phyloP scores from a whole-genome alignment of 2,888 invertebrate species.

The Stramonita haemastoma region DNA sequence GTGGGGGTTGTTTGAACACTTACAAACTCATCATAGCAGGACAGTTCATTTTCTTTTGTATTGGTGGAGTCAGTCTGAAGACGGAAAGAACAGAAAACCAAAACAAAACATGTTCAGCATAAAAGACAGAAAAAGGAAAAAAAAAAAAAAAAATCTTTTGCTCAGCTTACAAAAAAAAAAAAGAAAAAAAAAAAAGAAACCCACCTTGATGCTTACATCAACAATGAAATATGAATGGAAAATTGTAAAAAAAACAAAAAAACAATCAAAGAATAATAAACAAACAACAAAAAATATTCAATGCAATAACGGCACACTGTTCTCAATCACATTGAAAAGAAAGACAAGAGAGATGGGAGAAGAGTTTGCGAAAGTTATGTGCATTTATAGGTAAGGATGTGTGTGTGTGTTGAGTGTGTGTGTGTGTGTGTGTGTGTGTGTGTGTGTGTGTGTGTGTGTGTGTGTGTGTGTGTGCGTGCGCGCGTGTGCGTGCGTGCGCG shows the following conservation, averaged over 20 bases:
- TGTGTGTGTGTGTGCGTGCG: not conserved
- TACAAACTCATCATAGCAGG: constrained; percentile 41
- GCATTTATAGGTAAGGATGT: not conserved
- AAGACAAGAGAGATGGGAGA: too few species aligned
- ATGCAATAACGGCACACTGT: too few species aligned
- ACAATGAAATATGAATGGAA: too few species aligned
- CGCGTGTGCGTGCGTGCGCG: not conserved
- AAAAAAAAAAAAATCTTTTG: not conserved
- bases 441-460: constrained; percentile 1
- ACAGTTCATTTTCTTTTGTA: constrained; percentile 41
- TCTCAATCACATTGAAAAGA: too few species aligned
- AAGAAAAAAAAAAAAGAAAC: too few species aligned
- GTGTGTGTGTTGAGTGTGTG: constrained; percentile 5
- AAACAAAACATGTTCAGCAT: not conserved
- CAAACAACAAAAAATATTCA: too few species aligned
- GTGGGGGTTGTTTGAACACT: not conserved
- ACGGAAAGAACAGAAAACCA: not conserved
- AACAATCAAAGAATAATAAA: too few species aligned
- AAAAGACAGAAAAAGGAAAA: not conserved
- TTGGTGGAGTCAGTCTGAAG: constrained; percentile 35
- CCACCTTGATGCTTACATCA: too few species aligned
- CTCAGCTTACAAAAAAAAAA: not conserved
- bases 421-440: not conserved
- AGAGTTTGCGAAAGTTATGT: not conserved
- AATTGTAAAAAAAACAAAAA: too few species aligned